Base-by-base conservation (phyloP, 2,888 invertebrate species). In the Phania funesta region DNA sequence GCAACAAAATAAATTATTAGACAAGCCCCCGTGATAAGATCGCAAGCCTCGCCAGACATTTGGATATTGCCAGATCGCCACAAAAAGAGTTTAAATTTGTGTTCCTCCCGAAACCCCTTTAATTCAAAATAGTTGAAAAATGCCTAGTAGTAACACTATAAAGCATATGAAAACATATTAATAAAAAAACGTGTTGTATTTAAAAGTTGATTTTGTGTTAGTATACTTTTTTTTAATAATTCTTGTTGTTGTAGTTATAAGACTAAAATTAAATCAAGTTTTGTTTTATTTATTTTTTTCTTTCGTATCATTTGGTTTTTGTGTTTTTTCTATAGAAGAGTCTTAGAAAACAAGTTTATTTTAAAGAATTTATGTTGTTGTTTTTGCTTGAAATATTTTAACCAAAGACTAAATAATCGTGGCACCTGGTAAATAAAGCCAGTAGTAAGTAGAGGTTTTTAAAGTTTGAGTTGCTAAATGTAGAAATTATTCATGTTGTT, bases 101-200 rank as follows among this genome's bases (percentile, higher is more conserved):
- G n/a, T n/a, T n/a, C n/a, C n/a, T n/a, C n/a, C n/a, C n/a, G n/a
- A n/a, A n/a, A n/a, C n/a, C n/a, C n/a, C n/a, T n/a, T n/a, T n/a
- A n/a, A n/a, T n/a, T n/a, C n/a, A n/a, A n/a, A 32, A 67, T 13
- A 13, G 4, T 13, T 38, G 4, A 38, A 9, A 38, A 13, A 18
- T 35, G 11, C 50, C 11, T 20, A 5, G 29, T 6, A 44, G 16
- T 16, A 1, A 38, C 22, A 54, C 35, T 46, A 24, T 13, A 26
- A 29, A 29, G n/a, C 6, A 44, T 9, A 41, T 22, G 50, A 48
- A 80, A 80, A 41, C 48, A 70, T 44, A 52, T 80, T 77, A 73
- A 77, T 56, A 74, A 68, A 74, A 65, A 74, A 78, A 82, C 77
- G 73, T 82, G 77, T 81, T 81, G 68, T 32, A 50, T 58, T 74